Evolutionary conservation across 2,888 invertebrate species (phyloP).

Genomic region (Exephanes ischioxanthus): DNA sequence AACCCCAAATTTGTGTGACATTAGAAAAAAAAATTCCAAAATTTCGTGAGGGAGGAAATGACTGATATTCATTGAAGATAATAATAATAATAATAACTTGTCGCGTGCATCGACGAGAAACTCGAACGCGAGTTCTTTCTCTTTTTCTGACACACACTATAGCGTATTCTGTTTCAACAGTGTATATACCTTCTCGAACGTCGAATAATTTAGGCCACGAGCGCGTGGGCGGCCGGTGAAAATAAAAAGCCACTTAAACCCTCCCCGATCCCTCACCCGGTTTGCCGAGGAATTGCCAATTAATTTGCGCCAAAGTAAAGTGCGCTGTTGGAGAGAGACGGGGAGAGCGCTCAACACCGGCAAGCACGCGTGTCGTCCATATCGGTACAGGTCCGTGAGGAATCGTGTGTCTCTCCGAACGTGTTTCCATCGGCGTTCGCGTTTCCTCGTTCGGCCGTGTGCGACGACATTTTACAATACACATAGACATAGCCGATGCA

Average conservation of each 20-base stretch:
- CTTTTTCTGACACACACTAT: neutral
- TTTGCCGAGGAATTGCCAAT: conserved; percentile 79
- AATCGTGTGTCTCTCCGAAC: conserved; percentile 7
- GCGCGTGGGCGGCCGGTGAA: conserved; percentile 75
- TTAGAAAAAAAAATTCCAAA: neutral
- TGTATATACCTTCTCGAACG: conserved; percentile 47
- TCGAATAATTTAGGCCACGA: conserved; percentile 76
- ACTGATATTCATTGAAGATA: neutral
- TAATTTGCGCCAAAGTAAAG: conserved; percentile 81
- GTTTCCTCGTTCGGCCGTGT: conserved; percentile 31
- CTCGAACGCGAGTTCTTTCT: conserved; percentile 5
- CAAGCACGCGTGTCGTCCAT: neutral
- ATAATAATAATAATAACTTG: neutral
- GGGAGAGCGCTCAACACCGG: conserved; percentile 39
- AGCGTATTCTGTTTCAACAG: neutral
- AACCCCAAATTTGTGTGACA: neutral
- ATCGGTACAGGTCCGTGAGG: neutral
- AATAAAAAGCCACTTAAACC: conserved; percentile 81
- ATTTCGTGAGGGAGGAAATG: too few species aligned
- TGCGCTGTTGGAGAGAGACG: conserved; percentile 75
- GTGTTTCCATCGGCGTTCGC: conserved; percentile 42
- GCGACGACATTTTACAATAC: conserved; percentile 38
- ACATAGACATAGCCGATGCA: conserved; percentile 1
- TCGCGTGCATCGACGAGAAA: conserved; percentile 5
- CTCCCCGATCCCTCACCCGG: conserved; percentile 46